Evolutionary conservation across 2,113 vertebrate genomes (phyloP), one percentile per base, ranked within the genome.

Genomic region (Onychorhynchus coronatus): DNA sequence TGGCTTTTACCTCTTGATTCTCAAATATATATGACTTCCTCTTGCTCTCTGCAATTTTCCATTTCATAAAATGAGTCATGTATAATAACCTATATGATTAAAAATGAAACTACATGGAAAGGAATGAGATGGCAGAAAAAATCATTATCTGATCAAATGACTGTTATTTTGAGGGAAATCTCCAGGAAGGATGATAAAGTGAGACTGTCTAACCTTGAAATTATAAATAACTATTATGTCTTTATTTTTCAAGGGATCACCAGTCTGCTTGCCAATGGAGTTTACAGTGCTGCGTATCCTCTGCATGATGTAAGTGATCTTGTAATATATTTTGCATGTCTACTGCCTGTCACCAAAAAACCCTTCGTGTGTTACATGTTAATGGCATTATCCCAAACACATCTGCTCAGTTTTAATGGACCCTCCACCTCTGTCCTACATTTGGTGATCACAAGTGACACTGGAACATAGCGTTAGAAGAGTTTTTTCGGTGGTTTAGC

Each of bases 251-350:
- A 98, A 99, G 99, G 99, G 71, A 98, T 99, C 96, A 99, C 98
- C 86, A 99, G 99, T 96, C 98, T 99, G 58, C 98, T 99, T 84
- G 99, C 99, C 96, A 99, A 98, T 23, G 98, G 98, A 25, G 97
- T 99, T 89, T 99, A 99, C 96, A 98, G 98, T 1, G 98, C 99
- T 23, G 99, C 98, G 5, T 99, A 99, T 97, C 99, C 99, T 3
- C 96, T 99, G 76, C 99, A 99, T 83, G 99, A 99, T 59, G 99
- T 99, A 97, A 99, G 99, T 99, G 85, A 83, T 70, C 92, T 91
- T 52, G 11, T 44, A 59, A 49, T 65, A 20, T 25, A 33, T 77
- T 85, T 76, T 76, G 52, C 39, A 28, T 5, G 2, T 63, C 92
- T 88, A 18, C 30, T 63, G 14, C 31, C 33, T 71, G 94, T 84